These are phyloP conservation scores for Xestoiulus laeticollis DNA, from an alignment of 2,888 invertebrate genomes.

Conservation along the genomic window DNA sequence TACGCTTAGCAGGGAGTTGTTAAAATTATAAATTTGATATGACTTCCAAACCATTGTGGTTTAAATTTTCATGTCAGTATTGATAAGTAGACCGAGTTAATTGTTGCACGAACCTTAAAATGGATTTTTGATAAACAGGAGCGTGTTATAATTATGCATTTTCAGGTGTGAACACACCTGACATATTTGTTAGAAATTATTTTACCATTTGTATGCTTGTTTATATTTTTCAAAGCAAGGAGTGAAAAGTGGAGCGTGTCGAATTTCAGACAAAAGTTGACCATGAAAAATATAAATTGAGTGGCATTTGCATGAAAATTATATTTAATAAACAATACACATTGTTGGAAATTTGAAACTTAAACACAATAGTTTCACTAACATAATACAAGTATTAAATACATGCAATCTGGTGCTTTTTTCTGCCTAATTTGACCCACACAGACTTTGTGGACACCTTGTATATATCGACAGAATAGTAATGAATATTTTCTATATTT, in stretches of 20 bases:
- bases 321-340: not conserved
- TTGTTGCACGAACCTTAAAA: not conserved
- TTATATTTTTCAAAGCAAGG: not conserved
- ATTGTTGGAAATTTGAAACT: not conserved
- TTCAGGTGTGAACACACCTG: conserved; percentile 28
- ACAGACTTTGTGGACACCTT: no score
- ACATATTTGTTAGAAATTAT: not conserved
- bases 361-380: not conserved
- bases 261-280: not conserved
- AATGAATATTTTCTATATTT: not conserved
- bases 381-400: not conserved
- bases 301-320: not conserved
- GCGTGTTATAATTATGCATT: conserved; percentile 7
- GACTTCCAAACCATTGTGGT: not conserved
- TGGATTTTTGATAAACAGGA: conserved; percentile 5
- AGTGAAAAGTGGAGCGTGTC: not conserved
- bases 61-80: not conserved
- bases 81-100: not conserved
- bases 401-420: not conserved
- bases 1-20: not conserved
- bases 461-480: not conserved
- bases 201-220: not conserved
- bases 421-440: not conserved
- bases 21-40: not conserved
- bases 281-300: not conserved